Conservation (phyloP, 64 coral and sea anemone genomes). For the Stichodactyla helianthus region DNA sequence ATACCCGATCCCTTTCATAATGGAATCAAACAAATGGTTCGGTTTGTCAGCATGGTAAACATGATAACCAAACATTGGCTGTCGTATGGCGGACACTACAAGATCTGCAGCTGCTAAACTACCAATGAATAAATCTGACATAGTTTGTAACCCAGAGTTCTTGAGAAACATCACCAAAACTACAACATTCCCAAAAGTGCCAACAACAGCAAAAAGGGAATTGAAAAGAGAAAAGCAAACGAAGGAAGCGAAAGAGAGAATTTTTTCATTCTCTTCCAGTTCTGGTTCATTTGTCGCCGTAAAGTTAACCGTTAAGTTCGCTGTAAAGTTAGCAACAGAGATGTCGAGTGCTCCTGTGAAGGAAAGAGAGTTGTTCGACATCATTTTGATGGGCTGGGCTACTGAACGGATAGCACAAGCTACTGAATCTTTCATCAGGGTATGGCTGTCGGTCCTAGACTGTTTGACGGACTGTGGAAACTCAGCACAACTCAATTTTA, state of each 20-base stretch:
- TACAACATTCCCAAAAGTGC: conserved; percentile 25
- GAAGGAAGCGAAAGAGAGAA: background rate
- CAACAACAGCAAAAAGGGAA: background rate
- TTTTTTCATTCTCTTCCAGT: too few species aligned
- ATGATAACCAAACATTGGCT: background rate
- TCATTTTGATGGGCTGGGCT: too few species aligned
- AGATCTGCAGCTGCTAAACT: conserved; percentile 34
- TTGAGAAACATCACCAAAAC: conserved; percentile 16
- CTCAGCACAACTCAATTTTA: too few species aligned
- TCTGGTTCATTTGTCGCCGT: too few species aligned
- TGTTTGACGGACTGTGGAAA: too few species aligned
- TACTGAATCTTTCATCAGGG: too few species aligned
- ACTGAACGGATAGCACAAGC: too few species aligned
- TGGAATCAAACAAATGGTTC: background rate
- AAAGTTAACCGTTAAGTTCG: too few species aligned
- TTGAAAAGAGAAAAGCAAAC: background rate
- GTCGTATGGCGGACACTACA: conserved; percentile 7
- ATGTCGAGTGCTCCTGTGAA: too few species aligned
- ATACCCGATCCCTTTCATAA: conserved; percentile 9
- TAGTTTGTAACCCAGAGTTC: background rate
- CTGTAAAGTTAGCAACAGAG: too few species aligned
- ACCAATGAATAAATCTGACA: conserved; percentile 30
- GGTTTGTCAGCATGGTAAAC: background rate
- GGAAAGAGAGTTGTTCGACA: too few species aligned
- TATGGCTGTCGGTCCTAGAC: too few species aligned